Conservation (phyloP, 1,140 invertebrate genomes). For the Lucilia sericata region DNA sequence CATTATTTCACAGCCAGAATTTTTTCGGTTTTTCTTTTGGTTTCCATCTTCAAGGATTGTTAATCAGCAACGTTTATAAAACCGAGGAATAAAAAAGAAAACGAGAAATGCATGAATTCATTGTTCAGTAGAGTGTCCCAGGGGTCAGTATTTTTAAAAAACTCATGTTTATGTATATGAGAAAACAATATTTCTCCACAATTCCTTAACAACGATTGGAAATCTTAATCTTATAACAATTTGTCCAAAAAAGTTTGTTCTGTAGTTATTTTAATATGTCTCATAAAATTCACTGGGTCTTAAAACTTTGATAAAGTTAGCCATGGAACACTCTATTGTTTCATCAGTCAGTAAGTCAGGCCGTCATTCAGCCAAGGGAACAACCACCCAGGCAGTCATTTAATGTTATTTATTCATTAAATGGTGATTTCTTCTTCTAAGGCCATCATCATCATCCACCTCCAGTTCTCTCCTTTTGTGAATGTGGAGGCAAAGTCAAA, state of each 20-base stretch:
- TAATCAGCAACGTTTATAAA: background rate
- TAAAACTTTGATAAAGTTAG: no score
- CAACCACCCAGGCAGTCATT: background rate
- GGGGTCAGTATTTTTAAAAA: no score
- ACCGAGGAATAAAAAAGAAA: background rate
- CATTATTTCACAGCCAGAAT: background rate
- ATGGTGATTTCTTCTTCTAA: background rate
- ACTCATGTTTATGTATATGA: no score
- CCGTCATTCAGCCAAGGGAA: background rate
- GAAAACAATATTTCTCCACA: no score
- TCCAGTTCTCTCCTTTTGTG: background rate
- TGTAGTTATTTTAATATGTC: no score
- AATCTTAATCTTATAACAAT: no score
- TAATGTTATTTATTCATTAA: slow-evolving; percentile 32
- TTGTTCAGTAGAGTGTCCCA: background rate
- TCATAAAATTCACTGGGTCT: no score
- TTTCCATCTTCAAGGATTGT: background rate
- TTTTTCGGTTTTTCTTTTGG: background rate
- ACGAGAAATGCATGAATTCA: background rate
- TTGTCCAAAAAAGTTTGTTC: no score
- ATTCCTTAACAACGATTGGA: no score
- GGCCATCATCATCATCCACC: background rate
- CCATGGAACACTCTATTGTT: no score
- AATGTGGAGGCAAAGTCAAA: background rate
- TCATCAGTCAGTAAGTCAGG: no score